These are phyloP conservation scores for Coronaproctus castanopsis DNA, from an alignment of 2,888 invertebrate species.

Conservation along the genomic window DNA sequence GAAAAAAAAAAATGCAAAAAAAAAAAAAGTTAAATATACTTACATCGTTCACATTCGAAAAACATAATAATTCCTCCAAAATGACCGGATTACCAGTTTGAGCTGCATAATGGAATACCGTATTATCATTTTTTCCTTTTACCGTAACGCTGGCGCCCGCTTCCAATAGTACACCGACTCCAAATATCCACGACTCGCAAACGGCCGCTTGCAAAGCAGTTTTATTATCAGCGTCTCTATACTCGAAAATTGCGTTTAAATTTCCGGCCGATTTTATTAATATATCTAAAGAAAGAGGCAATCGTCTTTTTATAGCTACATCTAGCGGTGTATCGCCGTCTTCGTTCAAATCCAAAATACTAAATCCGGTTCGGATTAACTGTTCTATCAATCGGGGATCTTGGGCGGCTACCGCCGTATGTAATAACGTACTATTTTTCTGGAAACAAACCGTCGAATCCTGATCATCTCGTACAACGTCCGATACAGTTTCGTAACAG, in stretches of 20 bases:
- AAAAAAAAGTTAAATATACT: no score
- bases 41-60: constrained; percentile 27
- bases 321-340: constrained; percentile 33
- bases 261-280: constrained; percentile 17
- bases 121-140: constrained; percentile 29
- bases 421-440: constrained; percentile 28
- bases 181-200: constrained; percentile 32
- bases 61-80: constrained; percentile 32
- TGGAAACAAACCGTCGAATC: neutral
- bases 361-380: constrained; percentile 30
- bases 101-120: constrained; percentile 35
- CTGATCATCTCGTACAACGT: no score
- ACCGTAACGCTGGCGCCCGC: constrained; percentile 32
- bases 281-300: constrained; percentile 30
- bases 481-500: constrained; percentile 26
- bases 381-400: constrained; percentile 23
- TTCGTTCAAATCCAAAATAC: constrained; percentile 28
- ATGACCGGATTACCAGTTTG: constrained; percentile 31
- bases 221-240: constrained; percentile 30
- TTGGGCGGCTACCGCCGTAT: constrained; percentile 32
- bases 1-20: no score
- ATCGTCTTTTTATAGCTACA: constrained; percentile 30
- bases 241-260: constrained; percentile 23
- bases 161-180: constrained; percentile 33
- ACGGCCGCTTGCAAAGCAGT: constrained; percentile 35